Evolutionary conservation across 2,797 vertebrate species (phyloP).

Genomic region (Poeciliopsis turneri): DNA sequence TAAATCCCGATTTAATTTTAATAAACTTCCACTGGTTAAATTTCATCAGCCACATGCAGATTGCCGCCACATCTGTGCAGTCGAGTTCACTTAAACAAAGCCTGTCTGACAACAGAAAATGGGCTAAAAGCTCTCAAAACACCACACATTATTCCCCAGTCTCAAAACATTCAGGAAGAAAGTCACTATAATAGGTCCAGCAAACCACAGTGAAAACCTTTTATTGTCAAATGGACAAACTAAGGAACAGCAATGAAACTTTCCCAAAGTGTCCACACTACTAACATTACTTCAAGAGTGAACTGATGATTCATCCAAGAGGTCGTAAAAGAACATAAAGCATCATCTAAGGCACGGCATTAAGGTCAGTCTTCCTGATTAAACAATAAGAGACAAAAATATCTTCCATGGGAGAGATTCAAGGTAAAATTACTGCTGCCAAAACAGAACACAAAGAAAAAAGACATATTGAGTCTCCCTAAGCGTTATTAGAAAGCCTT

Average conservation of each 20-base stretch:
- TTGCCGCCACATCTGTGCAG: not conserved
- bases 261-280: not conserved
- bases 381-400: not conserved
- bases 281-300: not conserved
- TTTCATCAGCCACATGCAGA: not conserved
- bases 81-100: not conserved
- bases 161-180: not conserved
- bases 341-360: not conserved
- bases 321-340: not conserved
- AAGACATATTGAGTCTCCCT: not conserved
- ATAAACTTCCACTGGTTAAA: not conserved
- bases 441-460: not conserved
- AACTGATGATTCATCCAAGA: not conserved
- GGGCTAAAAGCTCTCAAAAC: not conserved
- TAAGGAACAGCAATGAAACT: not conserved
- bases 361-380: not conserved
- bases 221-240: not conserved
- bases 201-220: not conserved
- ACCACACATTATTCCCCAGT: not conserved
- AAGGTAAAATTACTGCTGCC: not conserved
- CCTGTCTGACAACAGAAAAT: not conserved
- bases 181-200: not conserved
- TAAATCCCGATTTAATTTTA: not conserved
- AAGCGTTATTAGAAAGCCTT: not conserved
- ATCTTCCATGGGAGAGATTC: not conserved